Conservation (phyloP, 2,888 invertebrate genomes). For the Tenthredo livida region DNA sequence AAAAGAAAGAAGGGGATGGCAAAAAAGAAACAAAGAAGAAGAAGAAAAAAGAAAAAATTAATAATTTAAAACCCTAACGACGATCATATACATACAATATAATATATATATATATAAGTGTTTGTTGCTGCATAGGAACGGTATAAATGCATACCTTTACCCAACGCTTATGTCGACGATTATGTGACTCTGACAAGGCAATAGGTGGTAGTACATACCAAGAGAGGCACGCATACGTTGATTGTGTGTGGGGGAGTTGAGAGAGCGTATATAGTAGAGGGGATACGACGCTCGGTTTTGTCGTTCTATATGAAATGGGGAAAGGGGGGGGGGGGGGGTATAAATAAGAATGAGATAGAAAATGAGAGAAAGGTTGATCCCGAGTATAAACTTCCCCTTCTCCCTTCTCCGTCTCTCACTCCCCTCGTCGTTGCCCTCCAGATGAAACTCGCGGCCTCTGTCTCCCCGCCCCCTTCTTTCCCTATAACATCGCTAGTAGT, state of each 20-base stretch:
- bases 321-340: not conserved
- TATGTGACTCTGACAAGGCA: slow-evolving; percentile 9
- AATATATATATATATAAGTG: not conserved
- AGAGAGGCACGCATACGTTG: not conserved
- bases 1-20: not conserved
- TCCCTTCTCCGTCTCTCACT: not conserved
- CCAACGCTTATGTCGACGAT: slow-evolving; percentile 12
- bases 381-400: slow-evolving; percentile 12
- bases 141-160: slow-evolving; percentile 11
- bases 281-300: not conserved
- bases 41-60: not conserved
- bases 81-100: not conserved
- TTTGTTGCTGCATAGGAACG: slow-evolving; percentile 3
- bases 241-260: not conserved
- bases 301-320: not conserved
- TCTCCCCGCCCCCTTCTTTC: not conserved
- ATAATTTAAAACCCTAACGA: not conserved
- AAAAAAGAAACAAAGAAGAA: not conserved
- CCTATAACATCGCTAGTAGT: not conserved
- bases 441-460: slow-evolving; percentile 19
- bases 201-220: not conserved
- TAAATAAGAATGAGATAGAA: slow-evolving; percentile 28
- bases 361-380: slow-evolving; percentile 48
- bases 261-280: not conserved
- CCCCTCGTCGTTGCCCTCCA: slow-evolving; percentile 1